These are phyloP conservation scores for Phenganax subtilis DNA, from an alignment of 92 coral and sea anemone species.

Conservation along the genomic window DNA sequence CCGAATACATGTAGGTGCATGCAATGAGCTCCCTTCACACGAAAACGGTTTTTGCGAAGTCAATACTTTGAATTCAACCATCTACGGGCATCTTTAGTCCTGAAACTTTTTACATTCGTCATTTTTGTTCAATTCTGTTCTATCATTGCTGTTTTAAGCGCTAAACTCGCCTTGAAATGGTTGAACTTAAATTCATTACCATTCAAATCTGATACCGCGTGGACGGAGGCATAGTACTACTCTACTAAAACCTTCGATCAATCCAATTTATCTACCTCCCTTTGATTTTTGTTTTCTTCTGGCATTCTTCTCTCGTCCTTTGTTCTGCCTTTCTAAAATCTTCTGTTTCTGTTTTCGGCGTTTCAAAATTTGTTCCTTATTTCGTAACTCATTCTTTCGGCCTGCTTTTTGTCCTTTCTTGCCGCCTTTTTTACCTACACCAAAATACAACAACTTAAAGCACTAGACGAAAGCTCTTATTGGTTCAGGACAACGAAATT, in stretches of 20 bases:
- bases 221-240: background rate
- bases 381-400: constrained; percentile 58
- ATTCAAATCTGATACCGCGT: too few relatives aligned
- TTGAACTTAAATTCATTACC: too few relatives aligned
- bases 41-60: too few relatives aligned
- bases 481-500: background rate
- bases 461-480: background rate
- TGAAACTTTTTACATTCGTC: too few relatives aligned
- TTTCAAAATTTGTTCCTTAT: constrained; percentile 72
- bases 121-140: too few relatives aligned
- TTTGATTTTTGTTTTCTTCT: constrained; percentile 32
- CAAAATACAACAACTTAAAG: background rate
- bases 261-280: background rate
- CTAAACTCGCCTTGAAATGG: too few relatives aligned
- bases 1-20: too few relatives aligned
- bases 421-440: constrained; percentile 50
- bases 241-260: background rate
- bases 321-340: constrained; percentile 60
- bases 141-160: too few relatives aligned
- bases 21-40: too few relatives aligned
- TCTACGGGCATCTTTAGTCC: too few relatives aligned
- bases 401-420: constrained; percentile 40
- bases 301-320: constrained; percentile 45
- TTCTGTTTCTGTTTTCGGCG: constrained; percentile 62
- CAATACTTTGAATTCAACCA: too few relatives aligned